These are phyloP conservation scores for Paraescarpia echinospica DNA, from an alignment of 1,140 invertebrate species.

Conservation along the genomic window DNA sequence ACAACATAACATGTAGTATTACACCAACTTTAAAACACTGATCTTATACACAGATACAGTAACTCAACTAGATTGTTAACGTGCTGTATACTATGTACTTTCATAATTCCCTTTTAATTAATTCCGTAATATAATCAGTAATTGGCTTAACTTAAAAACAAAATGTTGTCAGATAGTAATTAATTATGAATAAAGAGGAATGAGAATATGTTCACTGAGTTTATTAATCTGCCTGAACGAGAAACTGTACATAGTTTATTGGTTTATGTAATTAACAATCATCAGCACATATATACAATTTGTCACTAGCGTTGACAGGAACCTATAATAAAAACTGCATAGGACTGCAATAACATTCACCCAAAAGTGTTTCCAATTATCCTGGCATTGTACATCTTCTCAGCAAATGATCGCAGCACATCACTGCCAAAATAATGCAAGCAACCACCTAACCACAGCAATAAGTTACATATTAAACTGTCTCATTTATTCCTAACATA, in stretches of 20 bases:
- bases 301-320: neutral
- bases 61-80: neutral
- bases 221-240: neutral
- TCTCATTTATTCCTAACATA: too few species aligned
- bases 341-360: conserved; percentile 13
- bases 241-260: neutral
- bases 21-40: neutral
- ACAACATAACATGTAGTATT: neutral
- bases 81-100: too few species aligned
- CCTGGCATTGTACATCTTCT: neutral
- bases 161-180: neutral
- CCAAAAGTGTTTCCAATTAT: neutral
- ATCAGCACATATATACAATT: neutral
- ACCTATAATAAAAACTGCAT: conserved; percentile 39
- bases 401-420: too few species aligned
- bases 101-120: neutral
- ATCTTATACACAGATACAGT: neutral
- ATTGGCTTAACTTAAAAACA: neutral
- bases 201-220: too few species aligned
- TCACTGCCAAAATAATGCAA: too few species aligned
- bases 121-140: neutral
- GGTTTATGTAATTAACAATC: neutral
- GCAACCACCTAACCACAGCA: too few species aligned
- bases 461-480: too few species aligned
- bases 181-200: too few species aligned